phyloP scores from a whole-genome alignment of 2,797 vertebrate species.

The Acrossocheilus wenchowensis region DNA sequence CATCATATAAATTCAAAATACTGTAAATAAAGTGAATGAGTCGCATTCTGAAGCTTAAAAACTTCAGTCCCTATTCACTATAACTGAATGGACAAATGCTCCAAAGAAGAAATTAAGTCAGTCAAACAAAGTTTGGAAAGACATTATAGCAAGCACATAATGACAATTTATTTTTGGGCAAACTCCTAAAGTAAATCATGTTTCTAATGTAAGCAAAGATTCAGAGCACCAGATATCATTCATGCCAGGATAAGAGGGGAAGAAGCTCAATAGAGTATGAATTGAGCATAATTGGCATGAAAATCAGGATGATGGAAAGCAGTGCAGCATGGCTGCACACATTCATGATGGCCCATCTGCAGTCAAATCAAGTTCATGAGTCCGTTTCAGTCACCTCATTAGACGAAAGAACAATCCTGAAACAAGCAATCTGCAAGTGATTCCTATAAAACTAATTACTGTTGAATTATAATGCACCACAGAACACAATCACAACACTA shows the following conservation, averaged over 20 bases:
- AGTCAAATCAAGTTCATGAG: background rate
- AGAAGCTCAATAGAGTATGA: background rate
- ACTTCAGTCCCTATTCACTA: background rate
- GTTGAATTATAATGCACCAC: background rate
- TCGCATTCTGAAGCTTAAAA: background rate
- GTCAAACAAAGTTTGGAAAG: background rate
- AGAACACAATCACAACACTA: background rate
- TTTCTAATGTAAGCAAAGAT: background rate
- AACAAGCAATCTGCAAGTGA: constrained; percentile 16
- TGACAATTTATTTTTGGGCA: background rate
- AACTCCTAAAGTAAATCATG: constrained; percentile 4
- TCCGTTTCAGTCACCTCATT: constrained; percentile 6
- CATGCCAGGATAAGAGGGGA: background rate
- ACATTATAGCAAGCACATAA: background rate
- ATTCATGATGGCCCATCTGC: background rate
- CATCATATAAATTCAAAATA: background rate
- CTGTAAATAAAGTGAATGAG: background rate
- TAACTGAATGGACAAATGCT: background rate
- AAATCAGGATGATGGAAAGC: background rate
- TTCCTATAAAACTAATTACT: background rate
- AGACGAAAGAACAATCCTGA: background rate
- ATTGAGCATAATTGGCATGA: background rate
- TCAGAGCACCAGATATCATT: background rate
- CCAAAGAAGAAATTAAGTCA: background rate
- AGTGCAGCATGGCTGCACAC: background rate